These are phyloP conservation scores for Cataglyphis hispanica DNA, from an alignment of 1,140 invertebrate genomes.

Conservation along the genomic window DNA sequence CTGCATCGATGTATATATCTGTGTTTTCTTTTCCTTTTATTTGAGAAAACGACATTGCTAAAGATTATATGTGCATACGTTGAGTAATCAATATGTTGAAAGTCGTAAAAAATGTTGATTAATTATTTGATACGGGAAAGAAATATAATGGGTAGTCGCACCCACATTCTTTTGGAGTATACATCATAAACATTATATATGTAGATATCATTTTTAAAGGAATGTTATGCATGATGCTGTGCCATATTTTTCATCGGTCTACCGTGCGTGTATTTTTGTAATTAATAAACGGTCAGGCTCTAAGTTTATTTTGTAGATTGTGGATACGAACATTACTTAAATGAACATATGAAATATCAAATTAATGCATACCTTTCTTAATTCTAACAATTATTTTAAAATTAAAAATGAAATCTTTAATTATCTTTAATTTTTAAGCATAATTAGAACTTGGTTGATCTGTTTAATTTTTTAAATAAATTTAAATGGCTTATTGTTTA, in stretches of 20 bases:
- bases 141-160: neutral
- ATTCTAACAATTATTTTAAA: neutral
- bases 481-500: neutral
- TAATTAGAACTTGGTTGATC: neutral
- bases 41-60: neutral
- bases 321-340: neutral
- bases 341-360: neutral
- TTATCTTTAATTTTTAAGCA: neutral
- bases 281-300: neutral
- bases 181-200: neutral
- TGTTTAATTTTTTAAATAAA: neutral
- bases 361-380: neutral
- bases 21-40: neutral
- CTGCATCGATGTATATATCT: neutral
- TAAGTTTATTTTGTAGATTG: neutral
- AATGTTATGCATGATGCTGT: neutral
- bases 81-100: neutral
- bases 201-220: neutral
- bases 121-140: neutral
- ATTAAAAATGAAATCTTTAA: neutral
- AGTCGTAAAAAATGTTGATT: constrained; percentile 9
- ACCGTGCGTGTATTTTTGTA: neutral
- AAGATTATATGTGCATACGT: neutral
- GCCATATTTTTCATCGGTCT: neutral
- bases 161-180: neutral